A percentile compares a stretch with the other conserved stretches of the same genome.
These are phyloP conservation scores for Aphelenchoides bicaudatus DNA, from an alignment of 2,888 invertebrate species.

Conservation along the genomic window DNA sequence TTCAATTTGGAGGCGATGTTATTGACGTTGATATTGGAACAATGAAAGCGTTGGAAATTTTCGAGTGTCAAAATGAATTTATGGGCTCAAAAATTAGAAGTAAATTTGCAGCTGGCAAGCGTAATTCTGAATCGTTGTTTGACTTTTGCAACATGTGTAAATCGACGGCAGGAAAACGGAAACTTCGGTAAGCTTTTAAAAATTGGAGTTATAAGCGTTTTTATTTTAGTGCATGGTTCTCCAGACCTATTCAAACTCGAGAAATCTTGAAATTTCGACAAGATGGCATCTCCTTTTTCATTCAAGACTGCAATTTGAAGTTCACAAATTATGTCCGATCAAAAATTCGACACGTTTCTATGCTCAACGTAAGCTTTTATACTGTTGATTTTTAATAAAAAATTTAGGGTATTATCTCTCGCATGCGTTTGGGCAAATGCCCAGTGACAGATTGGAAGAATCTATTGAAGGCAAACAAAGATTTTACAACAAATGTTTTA, in stretches of 20 bases:
- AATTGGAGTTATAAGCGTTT: constrained; percentile 1
- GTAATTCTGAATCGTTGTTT: constrained; percentile 36
- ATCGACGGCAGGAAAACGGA: constrained; percentile 68
- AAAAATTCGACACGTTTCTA: constrained; percentile 33
- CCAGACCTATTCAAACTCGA: constrained; percentile 71
- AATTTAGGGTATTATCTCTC: not conserved
- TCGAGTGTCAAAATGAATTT: constrained; percentile 69
- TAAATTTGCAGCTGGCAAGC: constrained; percentile 28
- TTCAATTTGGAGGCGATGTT: constrained; percentile 41
- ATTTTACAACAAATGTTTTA: constrained; percentile 11
- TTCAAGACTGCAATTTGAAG: constrained; percentile 68
- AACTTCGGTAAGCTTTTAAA: constrained; percentile 31
- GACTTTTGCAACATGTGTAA: constrained; percentile 71
- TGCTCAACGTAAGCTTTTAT: constrained; percentile 28
- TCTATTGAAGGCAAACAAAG: not conserved
- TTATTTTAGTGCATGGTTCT: constrained; percentile 69
- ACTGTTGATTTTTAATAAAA: not conserved
- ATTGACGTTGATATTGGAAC: constrained; percentile 52
- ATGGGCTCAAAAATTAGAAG: constrained; percentile 16
- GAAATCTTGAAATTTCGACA: constrained; percentile 69
- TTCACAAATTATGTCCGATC: constrained; percentile 67
- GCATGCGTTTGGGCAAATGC: not conserved
- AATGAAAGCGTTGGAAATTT: constrained; percentile 72
- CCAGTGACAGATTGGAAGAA: constrained; percentile 13
- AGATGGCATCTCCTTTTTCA: constrained; percentile 72